Evolutionary conservation across 2,113 vertebrate genomes (phyloP).

Genomic region (Scalopus aquaticus): DNA sequence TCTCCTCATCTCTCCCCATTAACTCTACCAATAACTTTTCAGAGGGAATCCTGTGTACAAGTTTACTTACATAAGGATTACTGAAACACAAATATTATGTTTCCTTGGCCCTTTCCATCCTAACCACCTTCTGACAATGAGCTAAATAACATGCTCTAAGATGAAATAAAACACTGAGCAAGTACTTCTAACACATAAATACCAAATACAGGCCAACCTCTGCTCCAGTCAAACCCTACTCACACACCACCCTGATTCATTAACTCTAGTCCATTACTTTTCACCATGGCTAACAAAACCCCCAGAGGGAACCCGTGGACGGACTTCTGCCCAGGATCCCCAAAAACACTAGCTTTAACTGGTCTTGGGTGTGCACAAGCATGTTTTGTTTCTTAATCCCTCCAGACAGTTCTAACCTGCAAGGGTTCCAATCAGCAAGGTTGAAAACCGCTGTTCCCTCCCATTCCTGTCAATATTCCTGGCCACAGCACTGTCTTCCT

Average conservation of each 20-base stretch:
- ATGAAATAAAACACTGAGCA: not conserved
- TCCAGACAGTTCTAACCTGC: not conserved
- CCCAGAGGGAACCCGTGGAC: too few relatives aligned
- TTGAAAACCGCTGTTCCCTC: not conserved
- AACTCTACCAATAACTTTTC: not conserved
- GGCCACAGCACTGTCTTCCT: not conserved
- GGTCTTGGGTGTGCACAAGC: not conserved
- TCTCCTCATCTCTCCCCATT: not conserved
- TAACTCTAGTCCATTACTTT: not conserved
- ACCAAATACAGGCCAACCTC: not conserved
- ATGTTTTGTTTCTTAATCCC: not conserved
- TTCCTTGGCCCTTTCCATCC: not conserved
- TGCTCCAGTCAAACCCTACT: not conserved
- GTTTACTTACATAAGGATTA: not conserved
- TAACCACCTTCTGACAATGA: not conserved
- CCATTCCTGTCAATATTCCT: not conserved
- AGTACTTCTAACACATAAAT: not conserved
- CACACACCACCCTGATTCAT: not conserved
- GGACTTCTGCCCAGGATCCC: not conserved
- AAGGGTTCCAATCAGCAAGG: not conserved
- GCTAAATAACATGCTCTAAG: not conserved
- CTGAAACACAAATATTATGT: not conserved
- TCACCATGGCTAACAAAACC: not conserved
- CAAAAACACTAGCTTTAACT: not conserved
- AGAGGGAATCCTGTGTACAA: not conserved